phyloP scores from a whole-genome alignment of 2,797 vertebrate species.

The Ateles fusciceps region DNA sequence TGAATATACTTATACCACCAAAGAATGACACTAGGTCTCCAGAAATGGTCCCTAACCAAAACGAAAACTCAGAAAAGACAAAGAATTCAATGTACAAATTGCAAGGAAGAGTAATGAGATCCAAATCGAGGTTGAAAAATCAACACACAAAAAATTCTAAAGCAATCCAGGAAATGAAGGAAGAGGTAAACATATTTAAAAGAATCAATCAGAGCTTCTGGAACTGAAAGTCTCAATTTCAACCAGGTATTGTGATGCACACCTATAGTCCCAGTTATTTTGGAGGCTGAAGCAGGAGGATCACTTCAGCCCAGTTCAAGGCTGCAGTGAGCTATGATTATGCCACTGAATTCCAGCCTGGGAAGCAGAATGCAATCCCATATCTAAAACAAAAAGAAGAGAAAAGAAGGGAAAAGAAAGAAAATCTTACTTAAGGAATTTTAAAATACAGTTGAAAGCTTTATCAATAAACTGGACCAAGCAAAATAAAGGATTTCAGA shows the following conservation, averaged over 20 bases:
- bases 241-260: not conserved
- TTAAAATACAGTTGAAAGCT: not conserved
- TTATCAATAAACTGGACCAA: not conserved
- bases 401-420: not conserved
- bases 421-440: not conserved
- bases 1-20: not conserved
- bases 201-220: not conserved
- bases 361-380: not conserved
- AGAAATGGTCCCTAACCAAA: not conserved
- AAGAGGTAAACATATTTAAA: not conserved
- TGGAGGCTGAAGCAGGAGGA: not conserved
- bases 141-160: not conserved
- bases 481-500: not conserved
- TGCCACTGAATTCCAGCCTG: not conserved
- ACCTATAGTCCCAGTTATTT: not conserved
- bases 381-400: not conserved
- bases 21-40: not conserved
- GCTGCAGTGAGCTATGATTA: not conserved
- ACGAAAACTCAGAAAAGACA: not conserved
- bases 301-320: not conserved
- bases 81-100: not conserved
- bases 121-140: not conserved
- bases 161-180: not conserved
- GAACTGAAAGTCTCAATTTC: not conserved
- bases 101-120: not conserved